A percentile compares a stretch with the other conserved stretches of the same genome.
Conservation (phyloP, 2,797 vertebrate species). For the Myotis findleyi region DNA sequence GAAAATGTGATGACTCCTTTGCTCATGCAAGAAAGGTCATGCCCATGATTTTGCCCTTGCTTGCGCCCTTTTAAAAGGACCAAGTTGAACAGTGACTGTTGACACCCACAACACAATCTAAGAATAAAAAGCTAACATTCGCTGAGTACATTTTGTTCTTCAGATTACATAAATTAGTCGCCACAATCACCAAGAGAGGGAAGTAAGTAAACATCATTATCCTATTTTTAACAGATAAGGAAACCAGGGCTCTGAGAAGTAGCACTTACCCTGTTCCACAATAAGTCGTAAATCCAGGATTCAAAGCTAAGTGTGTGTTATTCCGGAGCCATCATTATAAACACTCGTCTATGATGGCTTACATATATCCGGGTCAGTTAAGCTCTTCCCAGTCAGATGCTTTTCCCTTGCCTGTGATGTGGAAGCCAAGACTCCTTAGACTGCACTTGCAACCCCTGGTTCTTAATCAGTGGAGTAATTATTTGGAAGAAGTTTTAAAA, state of each 20-base stretch:
- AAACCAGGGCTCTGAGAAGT: conserved; percentile 3
- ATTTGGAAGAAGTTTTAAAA: background rate
- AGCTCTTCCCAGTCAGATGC: background rate
- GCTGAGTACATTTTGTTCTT: conserved; percentile 2
- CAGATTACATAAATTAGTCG: background rate
- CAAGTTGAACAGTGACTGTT: background rate
- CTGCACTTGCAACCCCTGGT: background rate
- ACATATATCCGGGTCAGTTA: background rate
- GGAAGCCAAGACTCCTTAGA: background rate
- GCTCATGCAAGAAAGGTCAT: conserved; percentile 18
- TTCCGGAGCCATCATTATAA: background rate
- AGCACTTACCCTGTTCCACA: background rate
- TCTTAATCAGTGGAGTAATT: background rate
- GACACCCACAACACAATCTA: background rate
- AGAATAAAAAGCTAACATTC: conserved; percentile 20
- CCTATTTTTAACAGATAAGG: conserved; percentile 3
- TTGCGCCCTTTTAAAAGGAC: background rate
- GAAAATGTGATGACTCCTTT: background rate
- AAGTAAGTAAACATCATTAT: background rate
- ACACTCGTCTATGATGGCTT: background rate
- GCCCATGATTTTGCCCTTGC: background rate
- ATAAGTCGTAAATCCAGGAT: background rate
- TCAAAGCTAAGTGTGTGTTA: conserved; percentile 6
- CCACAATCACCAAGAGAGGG: background rate
- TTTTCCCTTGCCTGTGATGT: background rate